Evolutionary conservation across 2,113 vertebrate genomes (phyloP), one percentile per base, ranked within the genome.

Genomic region (Peromyscus leucopus): DNA sequence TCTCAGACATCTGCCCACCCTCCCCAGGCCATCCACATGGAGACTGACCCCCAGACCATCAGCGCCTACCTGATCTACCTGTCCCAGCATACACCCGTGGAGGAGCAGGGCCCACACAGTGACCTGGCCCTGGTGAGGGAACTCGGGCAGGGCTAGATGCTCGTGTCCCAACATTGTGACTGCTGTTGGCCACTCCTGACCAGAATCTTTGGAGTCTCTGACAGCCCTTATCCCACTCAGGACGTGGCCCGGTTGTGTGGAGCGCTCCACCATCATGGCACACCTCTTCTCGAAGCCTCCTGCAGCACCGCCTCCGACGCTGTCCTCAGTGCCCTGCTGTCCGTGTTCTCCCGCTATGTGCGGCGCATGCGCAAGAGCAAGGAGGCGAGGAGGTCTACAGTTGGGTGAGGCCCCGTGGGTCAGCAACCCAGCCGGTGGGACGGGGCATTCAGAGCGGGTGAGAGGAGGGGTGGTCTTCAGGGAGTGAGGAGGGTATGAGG

Each of bases 221-320:
- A 63, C 3, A 4, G 51, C 0, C 89, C 42, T 28, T 39, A 5
- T n/a, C 19, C 48, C 69, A 0, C 78, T 8, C 93, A 99, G 99
- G 99, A 99, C 1, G 99, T 99, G 2, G 99, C 99, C 59, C 98
- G 99, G 1, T 99, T 99, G 33, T 0, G 99, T 99, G n/a, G 99
- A 99, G 85, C 99, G 99, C 42, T 99, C 99, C 89, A 99, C 99
- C 98, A 99, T 99, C 98, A 99, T 99, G 99, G 99, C 99, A 91
- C 99, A 99, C 98, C 99, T 99, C 67, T 99, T 99, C 98, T 99
- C 99, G 22, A 99, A 99, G 98, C 99, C 48, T 99, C 99, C 0
- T 99, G 98, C 98, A 98, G 98, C 15, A 98, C 99, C 0, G 99
- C 99, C 94, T 99, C 99, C 0, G 99, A 99, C 0, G 99, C 99